Evolutionary conservation across 2,888 invertebrate genomes (phyloP), one percentile per base, ranked within the genome.

Genomic region (Autographa pulchrina): DNA sequence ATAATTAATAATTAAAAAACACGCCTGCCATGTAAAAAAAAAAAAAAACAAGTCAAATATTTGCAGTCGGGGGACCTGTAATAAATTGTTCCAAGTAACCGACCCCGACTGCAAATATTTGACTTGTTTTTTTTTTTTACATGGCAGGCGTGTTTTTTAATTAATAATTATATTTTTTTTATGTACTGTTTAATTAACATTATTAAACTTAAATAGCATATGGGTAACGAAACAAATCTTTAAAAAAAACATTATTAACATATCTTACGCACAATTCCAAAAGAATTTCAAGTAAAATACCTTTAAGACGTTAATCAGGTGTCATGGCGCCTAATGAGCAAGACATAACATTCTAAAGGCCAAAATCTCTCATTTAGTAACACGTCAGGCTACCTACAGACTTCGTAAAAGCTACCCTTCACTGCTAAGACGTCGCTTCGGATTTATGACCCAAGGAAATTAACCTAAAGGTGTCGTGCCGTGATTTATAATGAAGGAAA

Each of bases 401-500:
- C 72, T 70, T 69, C 63, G 56, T 65, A 82, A 85, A 80, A 81
- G 82, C 81, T 70, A 77, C 80, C 85, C 80, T 76, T 61, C 69
- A 75, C 60, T 68, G 69, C 32, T 76, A 81, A 79, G 83, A 76
- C 85, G 87, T 87, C 87, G 85, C 86, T 77, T 75, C 74, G 86
- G 90, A 95, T 95, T 94, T 95, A 95, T 91, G 83, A 83, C 89
- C 87, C 83, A 81, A 89, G 91, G 86, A 92, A 94, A 94, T 94
- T 93, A 94, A 93, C 93, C 92, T 88, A 85, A 90, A 90, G 90
- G 88, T 90, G 93, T 91, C 92, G 87, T 88, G 84, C 78, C 72
- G 87, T 92, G 93, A 94, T 95, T 94, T 94, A 95, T 93, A 89
- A 89, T 89, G 86, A 88, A 88, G 92, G 91, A 91, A 93, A 92